Evolutionary conservation across 2,888 invertebrate species (phyloP), one percentile per base, ranked within the genome.

Genomic region (Acrocyrtus sp.): DNA sequence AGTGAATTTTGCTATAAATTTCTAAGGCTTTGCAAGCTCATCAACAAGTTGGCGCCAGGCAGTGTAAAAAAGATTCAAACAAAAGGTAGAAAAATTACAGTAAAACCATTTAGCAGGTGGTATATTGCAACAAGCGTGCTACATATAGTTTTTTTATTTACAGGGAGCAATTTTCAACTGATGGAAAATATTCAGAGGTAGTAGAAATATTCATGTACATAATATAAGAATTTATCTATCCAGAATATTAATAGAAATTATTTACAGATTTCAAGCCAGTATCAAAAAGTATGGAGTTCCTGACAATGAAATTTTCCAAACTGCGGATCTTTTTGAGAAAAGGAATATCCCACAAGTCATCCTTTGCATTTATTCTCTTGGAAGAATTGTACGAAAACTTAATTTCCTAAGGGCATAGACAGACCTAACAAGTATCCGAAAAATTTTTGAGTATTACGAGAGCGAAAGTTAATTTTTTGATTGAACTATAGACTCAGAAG

Each of bases 101-200:
- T n/a, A n/a, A n/a, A n/a, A n/a, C n/a, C n/a, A n/a, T n/a, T n/a
- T n/a, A n/a, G n/a, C n/a, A n/a, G n/a, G n/a, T n/a, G n/a, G n/a
- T n/a, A n/a, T n/a, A n/a, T n/a, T n/a, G n/a, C n/a, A n/a, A n/a
- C n/a, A n/a, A n/a, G n/a, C n/a, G n/a, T n/a, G n/a, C n/a, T n/a
- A n/a, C n/a, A n/a, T n/a, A n/a, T n/a, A n/a, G n/a, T n/a, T n/a
- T n/a, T n/a, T n/a, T n/a, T n/a, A n/a, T n/a, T n/a, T n/a, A n/a
- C n/a, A n/a, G 96, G 97, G 83, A 98, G 98, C 80, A 97, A 97
- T 83, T 99, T 99, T 87, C 98, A 98, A 83, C 89, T 98, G 82
- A 99, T 99, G 98, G 98, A 99, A 86, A 99, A 99, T 85, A 93
- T 99, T 82, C 95, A 95, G 84, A 90, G 95, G 89, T 90, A 84